Base-by-base conservation (phyloP, 2,113 vertebrate genomes). In the Piaya cayana region DNA sequence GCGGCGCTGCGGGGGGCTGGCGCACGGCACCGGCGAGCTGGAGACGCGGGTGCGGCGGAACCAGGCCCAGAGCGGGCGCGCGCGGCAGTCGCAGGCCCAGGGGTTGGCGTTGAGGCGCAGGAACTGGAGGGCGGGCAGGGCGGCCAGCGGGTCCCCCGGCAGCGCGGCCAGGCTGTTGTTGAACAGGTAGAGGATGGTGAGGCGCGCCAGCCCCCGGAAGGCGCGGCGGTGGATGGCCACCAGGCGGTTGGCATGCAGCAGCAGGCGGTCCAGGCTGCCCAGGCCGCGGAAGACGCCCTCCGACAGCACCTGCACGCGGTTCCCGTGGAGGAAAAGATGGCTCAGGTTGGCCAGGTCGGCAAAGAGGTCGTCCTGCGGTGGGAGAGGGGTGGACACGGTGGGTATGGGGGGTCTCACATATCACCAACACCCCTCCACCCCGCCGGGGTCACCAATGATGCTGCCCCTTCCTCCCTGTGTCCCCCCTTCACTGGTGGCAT, bases 181-280 rank as follows among this genome's bases (percentile, higher is more conserved):
- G 97, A 99, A 99, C 90, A 99, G 98, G 97, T 99, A 99, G 87
- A 99, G 99, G 93, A 99, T 99, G 95, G 99, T 99, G 92, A 99
- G 98, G 69, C 98, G 98, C 42, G 98, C 98, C 87, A 99, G 98
- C 78, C 99, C 99, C 4, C 96, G 98, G 95, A 99, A 99, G 89
- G 99, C 98, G 65, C 97, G 98, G 21, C 98, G 98, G 93, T 99
- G 98, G 80, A 99, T 98, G 91, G 98, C 97, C 18, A 98, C 97
- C 97, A 99, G 98, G 76, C 98, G 99, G 97, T 99, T 99, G 93
- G 98, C 98, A 22, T 99, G 99, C 89, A 99, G 96, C 89, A 99
- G 98, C 88, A 99, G 98, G 53, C 99, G 99, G 97, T 99, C 99
- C 94, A 99, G 97, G 97, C 98, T 98, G 92, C 98, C 98, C 97